Conservation (phyloP, 2,797 vertebrate genomes). For the Darevskia mixta region DNA sequence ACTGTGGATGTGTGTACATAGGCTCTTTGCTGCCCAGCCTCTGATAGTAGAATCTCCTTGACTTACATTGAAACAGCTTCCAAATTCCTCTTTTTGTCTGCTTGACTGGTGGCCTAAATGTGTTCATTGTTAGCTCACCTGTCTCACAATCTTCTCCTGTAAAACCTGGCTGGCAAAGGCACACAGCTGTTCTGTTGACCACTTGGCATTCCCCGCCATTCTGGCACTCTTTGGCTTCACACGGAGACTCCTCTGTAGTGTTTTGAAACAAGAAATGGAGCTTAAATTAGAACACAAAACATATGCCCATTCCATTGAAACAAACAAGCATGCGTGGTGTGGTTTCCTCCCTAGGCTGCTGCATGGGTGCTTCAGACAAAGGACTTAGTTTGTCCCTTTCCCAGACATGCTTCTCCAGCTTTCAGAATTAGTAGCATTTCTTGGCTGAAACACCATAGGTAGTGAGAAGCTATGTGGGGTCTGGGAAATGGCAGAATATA, state of each 20-base stretch:
- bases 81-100: no score
- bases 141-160: slow-evolving; percentile 73
- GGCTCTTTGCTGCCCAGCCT: neutral
- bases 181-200: slow-evolving; percentile 55
- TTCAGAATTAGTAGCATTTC: neutral
- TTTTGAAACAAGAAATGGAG: neutral
- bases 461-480: neutral
- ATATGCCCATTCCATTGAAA: neutral
- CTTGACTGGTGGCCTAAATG: neutral
- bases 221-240: slow-evolving; percentile 75
- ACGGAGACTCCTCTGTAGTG: slow-evolving; percentile 73
- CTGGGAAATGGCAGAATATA: neutral
- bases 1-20: neutral
- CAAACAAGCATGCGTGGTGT: neutral
- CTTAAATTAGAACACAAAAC: neutral
- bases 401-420: neutral
- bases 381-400: neutral
- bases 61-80: neutral
- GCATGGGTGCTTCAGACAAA: neutral
- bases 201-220: slow-evolving; percentile 76
- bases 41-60: neutral
- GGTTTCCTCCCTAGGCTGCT: neutral
- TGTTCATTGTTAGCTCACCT: slow-evolving; percentile 63
- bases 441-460: neutral
- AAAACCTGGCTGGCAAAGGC: slow-evolving; percentile 76